A percentile compares a stretch with the other conserved stretches of the same genome.
phyloP scores from a whole-genome alignment of 1,140 invertebrate species.

The Panulirus ornatus region DNA sequence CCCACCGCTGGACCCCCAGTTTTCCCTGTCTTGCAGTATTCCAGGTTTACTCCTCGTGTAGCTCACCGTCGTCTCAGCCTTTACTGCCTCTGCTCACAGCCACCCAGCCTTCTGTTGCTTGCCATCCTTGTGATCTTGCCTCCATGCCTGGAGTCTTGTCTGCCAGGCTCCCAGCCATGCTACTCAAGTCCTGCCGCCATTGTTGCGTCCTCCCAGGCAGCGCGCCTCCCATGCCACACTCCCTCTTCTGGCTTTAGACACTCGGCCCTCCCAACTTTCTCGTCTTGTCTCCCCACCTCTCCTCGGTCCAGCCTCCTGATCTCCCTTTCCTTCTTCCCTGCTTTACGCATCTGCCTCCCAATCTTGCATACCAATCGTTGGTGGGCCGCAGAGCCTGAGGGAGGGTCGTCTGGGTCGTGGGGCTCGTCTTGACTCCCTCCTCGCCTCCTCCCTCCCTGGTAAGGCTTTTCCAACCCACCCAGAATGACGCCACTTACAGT shows the following conservation, averaged over 20 bases:
- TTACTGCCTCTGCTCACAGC: too few relatives aligned
- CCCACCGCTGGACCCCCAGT: too few relatives aligned
- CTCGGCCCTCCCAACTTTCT: not conserved
- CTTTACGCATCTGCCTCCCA: not conserved
- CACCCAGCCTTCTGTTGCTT: too few relatives aligned
- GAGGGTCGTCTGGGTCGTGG: not conserved
- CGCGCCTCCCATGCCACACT: not conserved
- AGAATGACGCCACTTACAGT: not conserved
- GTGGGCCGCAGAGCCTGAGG: constrained; percentile 8
- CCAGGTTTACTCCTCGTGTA: too few relatives aligned
- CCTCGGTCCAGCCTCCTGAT: not conserved
- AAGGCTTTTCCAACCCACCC: not conserved
- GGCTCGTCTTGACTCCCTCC: not conserved
- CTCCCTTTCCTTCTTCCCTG: not conserved
- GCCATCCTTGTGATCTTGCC: too few relatives aligned
- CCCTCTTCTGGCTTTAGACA: not conserved
- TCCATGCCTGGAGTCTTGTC: too few relatives aligned
- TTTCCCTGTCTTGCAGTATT: too few relatives aligned
- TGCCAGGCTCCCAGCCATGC: too few relatives aligned
- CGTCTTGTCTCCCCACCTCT: not conserved
- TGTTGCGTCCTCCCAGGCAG: too few relatives aligned
- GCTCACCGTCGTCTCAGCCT: too few relatives aligned
- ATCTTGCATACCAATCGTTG: constrained; percentile 27
- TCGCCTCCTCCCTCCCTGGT: not conserved
- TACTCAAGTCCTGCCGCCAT: too few relatives aligned